Base-by-base conservation (phyloP, 1,140 invertebrate genomes). In the Phenacoccus solenopsis region DNA sequence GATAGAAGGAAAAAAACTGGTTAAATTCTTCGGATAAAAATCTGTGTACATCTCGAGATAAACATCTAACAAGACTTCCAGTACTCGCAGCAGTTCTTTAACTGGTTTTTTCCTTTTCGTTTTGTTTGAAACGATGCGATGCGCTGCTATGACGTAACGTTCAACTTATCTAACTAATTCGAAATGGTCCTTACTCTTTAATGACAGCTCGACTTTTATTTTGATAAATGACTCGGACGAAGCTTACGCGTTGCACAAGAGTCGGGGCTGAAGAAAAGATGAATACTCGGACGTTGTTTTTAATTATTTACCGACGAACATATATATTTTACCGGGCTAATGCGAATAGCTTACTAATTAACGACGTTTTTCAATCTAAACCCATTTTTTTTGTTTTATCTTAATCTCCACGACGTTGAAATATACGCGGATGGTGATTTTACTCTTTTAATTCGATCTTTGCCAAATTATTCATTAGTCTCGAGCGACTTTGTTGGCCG, bases 11-110 rank as follows among this genome's bases (percentile, higher is more conserved):
- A 49, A 49, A 49, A 49, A 49, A 49, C 38, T 49, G 38, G 38
- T 49, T 49, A 49, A 49, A 49, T 49, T 49, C 38, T 49, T 49
- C 38, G 38, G 38, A 49, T 49, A 49, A 49, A 49, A 49, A 49
- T 49, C 38, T 49, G 38, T 49, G 38, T 49, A 49, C 20, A 49
- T 49, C 38, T 49, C 2, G 3, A 3, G 38, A 49, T 49, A 49
- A 49, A 49, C 38, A 49, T 49, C 38, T 49, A 49, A 49, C 38
- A 49, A 49, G 38, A 49, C 38, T 49, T 49, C 38, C 38, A 49
- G 38, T 49, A 49, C 38, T 49, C 38, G 38, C 38, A n/a, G n/a
- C n/a, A n/a, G n/a, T 49, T 49, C 38, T n/a, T n/a, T 49, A 49
- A 49, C 38, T 49, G 38, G 38, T 49, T 49, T 49, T n/a, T n/a